Base-by-base conservation (phyloP, 2,797 vertebrate genomes). In the Malacoraja senta region DNA sequence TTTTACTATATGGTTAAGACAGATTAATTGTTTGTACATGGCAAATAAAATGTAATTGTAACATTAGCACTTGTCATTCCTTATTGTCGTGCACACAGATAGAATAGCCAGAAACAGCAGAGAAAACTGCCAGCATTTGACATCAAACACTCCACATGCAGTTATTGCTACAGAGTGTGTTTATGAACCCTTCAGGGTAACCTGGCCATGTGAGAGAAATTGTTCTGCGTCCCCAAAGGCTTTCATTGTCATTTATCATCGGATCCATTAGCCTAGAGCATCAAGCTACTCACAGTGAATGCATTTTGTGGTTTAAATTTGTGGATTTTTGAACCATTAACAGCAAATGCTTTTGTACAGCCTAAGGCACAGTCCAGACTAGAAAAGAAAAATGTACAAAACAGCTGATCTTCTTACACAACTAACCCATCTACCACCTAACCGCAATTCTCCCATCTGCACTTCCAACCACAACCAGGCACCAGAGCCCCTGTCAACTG, bases 381-480 rank as follows among this genome's bases (percentile, higher is more conserved):
- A 74, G 94, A 77, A 93, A 88, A 93, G 93, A 95, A 76, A 76
- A 94, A 94, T 92, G 94, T 35, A 95, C 95, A 94, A 94, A 94
- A 93, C 93, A 95, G 94, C 94, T 15, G 96, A 95, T 97, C 96
- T 94, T 95, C 95, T 97, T 97, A 96, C 96, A 96, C 94, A 84
- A 93, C 93, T 94, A 94, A 94, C 95, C 71, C 96, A 96, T 96
- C 96, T 96, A 96, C 95, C 93, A 94, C 94, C 83, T 94, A 94
- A 96, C 96, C 95, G 94, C 96, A 97, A 96, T 94, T 93, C 93
- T 95, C 93, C 78, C 93, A 91, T 95, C 95, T 95, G 94, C 93
- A 94, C 94, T 95, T 96, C 95, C 96, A 96, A 97, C 97, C 96
- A 94, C 96, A 97, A 96, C 94, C 93, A 94, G 93, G 95, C 96